Conservation (phyloP, 2,888 invertebrate species). For the Tetragonisca angustula region DNA sequence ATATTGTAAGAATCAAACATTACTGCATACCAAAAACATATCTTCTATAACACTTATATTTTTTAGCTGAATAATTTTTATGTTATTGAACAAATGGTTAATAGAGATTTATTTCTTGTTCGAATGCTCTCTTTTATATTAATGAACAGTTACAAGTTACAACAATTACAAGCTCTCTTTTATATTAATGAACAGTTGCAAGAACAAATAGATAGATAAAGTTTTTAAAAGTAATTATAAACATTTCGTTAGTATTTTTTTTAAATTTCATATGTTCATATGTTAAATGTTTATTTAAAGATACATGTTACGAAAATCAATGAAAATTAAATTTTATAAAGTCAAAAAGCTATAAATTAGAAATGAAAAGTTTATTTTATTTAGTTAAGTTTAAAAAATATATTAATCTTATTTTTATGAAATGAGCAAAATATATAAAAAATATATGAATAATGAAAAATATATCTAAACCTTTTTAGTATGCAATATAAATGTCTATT, state of each 20-base stretch:
- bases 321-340: conserved; percentile 12
- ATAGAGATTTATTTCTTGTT: conserved; percentile 47
- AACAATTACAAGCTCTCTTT: conserved; percentile 12
- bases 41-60: conserved; percentile 27
- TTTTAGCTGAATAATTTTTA: conserved; percentile 14
- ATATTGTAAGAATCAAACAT: conserved; percentile 8
- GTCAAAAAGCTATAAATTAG: conserved; percentile 5
- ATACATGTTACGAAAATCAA: conserved; percentile 20
- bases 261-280: conserved; percentile 21
- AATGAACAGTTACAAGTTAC: not conserved
- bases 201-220: conserved; percentile 25
- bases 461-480: conserved; percentile 39
- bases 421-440: not conserved
- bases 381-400: conserved; percentile 18
- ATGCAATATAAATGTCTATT: conserved; percentile 41
- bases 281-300: not conserved
- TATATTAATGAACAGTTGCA: conserved; percentile 13
- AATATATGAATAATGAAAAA: conserved; percentile 38
- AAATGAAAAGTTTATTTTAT: conserved; percentile 1
- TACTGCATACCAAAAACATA: conserved; percentile 48
- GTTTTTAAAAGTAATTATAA: conserved; percentile 12
- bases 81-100: conserved; percentile 13
- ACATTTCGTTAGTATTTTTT: conserved; percentile 15
- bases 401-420: conserved; percentile 15
- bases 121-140: conserved; percentile 26